These are phyloP conservation scores for Bombyx huttoni DNA, from an alignment of 2,888 invertebrate species.

Conservation along the genomic window DNA sequence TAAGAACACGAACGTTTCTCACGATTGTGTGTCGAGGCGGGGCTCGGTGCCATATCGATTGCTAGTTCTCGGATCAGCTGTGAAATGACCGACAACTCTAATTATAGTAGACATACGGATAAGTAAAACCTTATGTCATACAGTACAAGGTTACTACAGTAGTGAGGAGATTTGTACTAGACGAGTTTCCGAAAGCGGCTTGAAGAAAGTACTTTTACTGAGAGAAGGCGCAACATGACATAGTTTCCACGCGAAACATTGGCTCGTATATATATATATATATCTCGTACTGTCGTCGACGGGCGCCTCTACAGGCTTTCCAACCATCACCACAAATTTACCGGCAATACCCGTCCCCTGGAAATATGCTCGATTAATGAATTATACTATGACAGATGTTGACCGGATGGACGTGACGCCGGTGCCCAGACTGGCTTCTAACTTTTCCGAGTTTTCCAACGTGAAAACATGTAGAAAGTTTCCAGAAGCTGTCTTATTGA, in stretches of 20 bases:
- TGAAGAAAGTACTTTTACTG: constrained; percentile 71
- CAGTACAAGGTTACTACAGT: constrained; percentile 50
- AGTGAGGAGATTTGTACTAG: constrained; percentile 55
- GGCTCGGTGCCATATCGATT: constrained; percentile 30
- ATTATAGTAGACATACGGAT: constrained; percentile 45
- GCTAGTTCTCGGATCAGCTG: constrained; percentile 36
- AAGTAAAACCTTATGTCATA: constrained; percentile 52
- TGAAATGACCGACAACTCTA: constrained; percentile 37
- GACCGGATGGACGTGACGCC: constrained; percentile 27
- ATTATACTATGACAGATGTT: constrained; percentile 7
- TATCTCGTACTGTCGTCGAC: constrained; percentile 11
- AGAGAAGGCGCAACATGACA: constrained; percentile 56
- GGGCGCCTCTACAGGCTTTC: constrained; percentile 41
- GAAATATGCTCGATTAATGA: constrained; percentile 32
- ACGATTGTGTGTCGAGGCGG: constrained; percentile 18
- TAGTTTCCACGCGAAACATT: constrained; percentile 57
- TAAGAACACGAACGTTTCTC: constrained; percentile 1
- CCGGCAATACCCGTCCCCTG: constrained; percentile 16
- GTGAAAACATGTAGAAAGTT: constrained; percentile 5
- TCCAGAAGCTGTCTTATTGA: constrained; percentile 6
- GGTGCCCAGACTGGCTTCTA: constrained; percentile 8
- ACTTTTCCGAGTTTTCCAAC: constrained; percentile 34
- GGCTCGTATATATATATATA: too few relatives aligned
- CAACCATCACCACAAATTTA: constrained; percentile 38
- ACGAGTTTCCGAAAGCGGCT: constrained; percentile 67